Conservation (phyloP, 2,797 vertebrate species). For the Gastrophryne carolinensis region DNA sequence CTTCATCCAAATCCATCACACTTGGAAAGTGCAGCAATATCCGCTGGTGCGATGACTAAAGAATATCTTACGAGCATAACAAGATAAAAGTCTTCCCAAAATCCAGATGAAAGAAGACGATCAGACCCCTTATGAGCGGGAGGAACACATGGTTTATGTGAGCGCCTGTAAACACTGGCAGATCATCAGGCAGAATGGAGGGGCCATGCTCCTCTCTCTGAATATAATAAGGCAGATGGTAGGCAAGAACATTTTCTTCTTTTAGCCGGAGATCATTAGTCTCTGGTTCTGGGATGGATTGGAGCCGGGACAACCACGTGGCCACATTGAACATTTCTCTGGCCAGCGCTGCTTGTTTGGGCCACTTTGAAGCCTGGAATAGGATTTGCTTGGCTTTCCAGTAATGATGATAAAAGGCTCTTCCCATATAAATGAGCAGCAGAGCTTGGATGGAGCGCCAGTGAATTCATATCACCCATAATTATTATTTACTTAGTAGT, state of each 20-base stretch:
- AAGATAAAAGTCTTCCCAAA: slow-evolving; percentile 12
- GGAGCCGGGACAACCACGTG: not conserved
- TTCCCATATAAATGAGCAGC: no score
- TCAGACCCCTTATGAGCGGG: not conserved
- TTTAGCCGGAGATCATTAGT: not conserved
- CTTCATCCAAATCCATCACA: not conserved
- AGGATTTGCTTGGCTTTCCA: not conserved
- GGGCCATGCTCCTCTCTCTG: not conserved
- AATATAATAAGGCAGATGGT: not conserved
- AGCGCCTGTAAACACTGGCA: not conserved
- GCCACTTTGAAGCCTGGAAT: not conserved
- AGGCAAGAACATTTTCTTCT: not conserved
- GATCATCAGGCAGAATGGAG: not conserved
- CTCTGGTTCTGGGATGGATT: not conserved
- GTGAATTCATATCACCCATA: no score
- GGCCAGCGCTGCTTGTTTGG: not conserved
- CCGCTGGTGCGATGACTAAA: not conserved
- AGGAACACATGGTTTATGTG: slow-evolving; percentile 16
- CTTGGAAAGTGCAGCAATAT: not conserved
- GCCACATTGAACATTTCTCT: not conserved
- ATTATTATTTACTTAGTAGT: no score
- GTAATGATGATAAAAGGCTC: not conserved
- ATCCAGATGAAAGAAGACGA: slow-evolving; percentile 14
- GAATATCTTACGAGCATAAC: slow-evolving; percentile 12
- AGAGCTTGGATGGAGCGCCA: no score